These are phyloP conservation scores for Tetraodon nigroviridis DNA, from an alignment of 2,113 vertebrate genomes.

Conservation along the genomic window DNA sequence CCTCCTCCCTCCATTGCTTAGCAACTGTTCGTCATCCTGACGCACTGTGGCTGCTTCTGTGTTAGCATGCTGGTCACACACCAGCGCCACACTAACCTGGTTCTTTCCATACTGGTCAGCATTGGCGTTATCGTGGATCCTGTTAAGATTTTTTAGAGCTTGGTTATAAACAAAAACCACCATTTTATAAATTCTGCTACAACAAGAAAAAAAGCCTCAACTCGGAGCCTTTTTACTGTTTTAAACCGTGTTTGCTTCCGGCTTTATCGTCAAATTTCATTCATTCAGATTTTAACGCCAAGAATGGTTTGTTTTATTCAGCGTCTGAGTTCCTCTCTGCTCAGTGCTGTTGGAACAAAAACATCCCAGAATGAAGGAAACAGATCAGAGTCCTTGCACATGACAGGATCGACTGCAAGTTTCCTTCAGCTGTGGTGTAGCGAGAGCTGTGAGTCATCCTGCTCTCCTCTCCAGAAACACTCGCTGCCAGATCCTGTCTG, in stretches of 20 bases:
- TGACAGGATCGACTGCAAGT: too few relatives aligned
- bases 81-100: slow-evolving; percentile 39
- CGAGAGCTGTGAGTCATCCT: background rate
- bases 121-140: slow-evolving; percentile 24
- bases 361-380: too few relatives aligned
- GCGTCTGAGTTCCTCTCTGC: too few relatives aligned
- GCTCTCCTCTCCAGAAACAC: background rate
- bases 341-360: too few relatives aligned
- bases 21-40: slow-evolving; percentile 70
- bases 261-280: too few relatives aligned
- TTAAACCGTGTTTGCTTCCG: too few relatives aligned
- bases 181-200: slow-evolving; percentile 1
- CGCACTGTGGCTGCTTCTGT: slow-evolving; percentile 49
- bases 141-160: slow-evolving; percentile 25
- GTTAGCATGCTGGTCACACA: slow-evolving; percentile 71
- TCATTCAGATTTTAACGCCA: too few relatives aligned
- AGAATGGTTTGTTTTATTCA: too few relatives aligned
- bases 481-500: background rate
- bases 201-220: too few relatives aligned
- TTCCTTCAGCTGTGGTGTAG: too few relatives aligned
- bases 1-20: slow-evolving; percentile 73
- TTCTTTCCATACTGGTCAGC: slow-evolving; percentile 45
- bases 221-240: too few relatives aligned
- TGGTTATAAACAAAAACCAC: background rate
- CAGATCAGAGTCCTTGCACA: too few relatives aligned